These are phyloP conservation scores for Chaetoderma sp. DNA, from an alignment of 2,888 invertebrate genomes.

Conservation along the genomic window DNA sequence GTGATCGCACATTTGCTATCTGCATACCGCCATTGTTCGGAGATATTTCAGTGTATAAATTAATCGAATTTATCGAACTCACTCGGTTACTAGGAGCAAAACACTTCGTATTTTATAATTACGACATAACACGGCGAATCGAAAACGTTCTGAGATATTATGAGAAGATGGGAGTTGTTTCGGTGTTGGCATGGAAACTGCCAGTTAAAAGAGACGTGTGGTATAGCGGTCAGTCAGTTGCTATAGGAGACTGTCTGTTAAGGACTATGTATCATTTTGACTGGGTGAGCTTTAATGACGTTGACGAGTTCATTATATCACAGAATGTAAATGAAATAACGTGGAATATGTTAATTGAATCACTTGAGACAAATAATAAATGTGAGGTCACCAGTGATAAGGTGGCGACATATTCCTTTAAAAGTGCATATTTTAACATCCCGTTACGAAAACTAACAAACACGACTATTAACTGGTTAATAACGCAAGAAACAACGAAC, in stretches of 20 bases:
- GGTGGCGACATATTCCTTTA: neutral
- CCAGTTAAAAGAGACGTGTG: conserved; percentile 32
- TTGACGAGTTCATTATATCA: conserved; percentile 44
- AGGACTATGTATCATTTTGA: conserved; percentile 34
- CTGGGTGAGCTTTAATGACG: conserved; percentile 38
- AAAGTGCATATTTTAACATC: conserved; percentile 34
- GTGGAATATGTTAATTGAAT: conserved; percentile 1
- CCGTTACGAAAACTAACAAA: conserved; percentile 21
- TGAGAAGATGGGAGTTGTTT: conserved; percentile 20
- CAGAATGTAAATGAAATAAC: neutral
- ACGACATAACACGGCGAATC: conserved; percentile 10
- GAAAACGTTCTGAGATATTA: conserved; percentile 28
- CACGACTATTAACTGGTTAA: conserved; percentile 14
- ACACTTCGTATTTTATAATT: conserved; percentile 38
- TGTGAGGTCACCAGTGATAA: conserved; percentile 25
- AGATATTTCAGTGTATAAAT: conserved; percentile 11
- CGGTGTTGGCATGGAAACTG: conserved; percentile 34
- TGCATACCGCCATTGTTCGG: conserved; percentile 44
- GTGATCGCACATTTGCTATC: conserved; percentile 24
- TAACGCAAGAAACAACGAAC: conserved; percentile 21
- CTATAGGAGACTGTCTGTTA: conserved; percentile 44
- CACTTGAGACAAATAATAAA: neutral
- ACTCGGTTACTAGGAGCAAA: conserved; percentile 34
- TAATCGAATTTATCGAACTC: conserved; percentile 44
- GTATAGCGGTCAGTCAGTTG: conserved; percentile 39